Evolutionary conservation across 2,113 vertebrate genomes (phyloP).

Genomic region (Bufo bufo): DNA sequence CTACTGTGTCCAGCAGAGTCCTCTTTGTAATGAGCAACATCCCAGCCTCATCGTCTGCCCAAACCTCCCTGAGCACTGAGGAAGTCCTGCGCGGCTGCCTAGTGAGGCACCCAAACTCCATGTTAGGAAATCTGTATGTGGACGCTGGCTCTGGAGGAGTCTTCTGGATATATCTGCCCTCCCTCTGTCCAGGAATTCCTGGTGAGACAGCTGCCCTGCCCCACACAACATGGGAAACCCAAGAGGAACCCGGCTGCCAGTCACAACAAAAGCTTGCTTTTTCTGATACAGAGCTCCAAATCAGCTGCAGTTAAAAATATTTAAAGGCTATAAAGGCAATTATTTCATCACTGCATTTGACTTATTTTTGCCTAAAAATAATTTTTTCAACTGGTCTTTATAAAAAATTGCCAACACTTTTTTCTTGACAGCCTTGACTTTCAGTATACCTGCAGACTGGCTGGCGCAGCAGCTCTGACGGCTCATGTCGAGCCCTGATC

Average conservation of each 20-base stretch:
- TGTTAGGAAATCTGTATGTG: background rate
- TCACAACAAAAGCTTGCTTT: background rate
- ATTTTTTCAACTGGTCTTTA: too few relatives aligned
- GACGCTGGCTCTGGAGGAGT: background rate
- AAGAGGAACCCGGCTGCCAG: background rate
- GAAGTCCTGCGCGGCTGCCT: background rate
- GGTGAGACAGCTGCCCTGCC: background rate
- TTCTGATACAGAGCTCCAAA: background rate
- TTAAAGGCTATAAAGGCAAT: too few relatives aligned
- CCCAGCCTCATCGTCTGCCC: background rate
- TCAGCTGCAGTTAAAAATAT: background rate
- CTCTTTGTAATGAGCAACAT: background rate
- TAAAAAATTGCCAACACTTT: too few relatives aligned
- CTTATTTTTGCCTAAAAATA: too few relatives aligned
- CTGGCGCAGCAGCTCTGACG: too few relatives aligned
- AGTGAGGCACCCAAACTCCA: too few relatives aligned
- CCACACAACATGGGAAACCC: background rate
- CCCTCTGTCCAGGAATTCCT: too few relatives aligned
- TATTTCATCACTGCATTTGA: too few relatives aligned
- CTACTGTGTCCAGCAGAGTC: conserved; percentile 12
- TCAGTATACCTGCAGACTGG: too few relatives aligned
- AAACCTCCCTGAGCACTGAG: background rate
- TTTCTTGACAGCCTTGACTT: too few relatives aligned
- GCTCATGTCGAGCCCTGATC: too few relatives aligned
- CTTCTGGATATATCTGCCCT: background rate